Evolutionary conservation across 23 tunicate genomes (phyloP), one percentile per base, ranked within the genome.

Genomic region (Clavelina lepadiformis): DNA sequence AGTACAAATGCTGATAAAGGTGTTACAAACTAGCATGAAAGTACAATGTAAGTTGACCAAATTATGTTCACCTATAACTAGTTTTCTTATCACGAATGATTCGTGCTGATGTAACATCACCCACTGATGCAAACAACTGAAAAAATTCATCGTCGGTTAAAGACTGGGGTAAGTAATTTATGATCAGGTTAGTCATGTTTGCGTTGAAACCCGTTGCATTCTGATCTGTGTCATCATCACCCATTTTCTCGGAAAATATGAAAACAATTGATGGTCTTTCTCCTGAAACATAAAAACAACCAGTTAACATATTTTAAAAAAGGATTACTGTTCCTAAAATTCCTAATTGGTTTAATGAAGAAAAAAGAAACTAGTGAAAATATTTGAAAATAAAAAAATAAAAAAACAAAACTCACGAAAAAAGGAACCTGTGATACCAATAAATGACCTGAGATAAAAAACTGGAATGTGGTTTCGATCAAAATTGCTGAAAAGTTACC

Each of bases 81-180:
- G 86, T 70, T 8, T 49, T 7, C 62, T 67, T 71, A 28, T 91
- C 91, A 21, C 98, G 77, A 36, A 91, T 91, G 24, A 91, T 83
- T 46, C 98, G 57, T 19, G 98, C 84, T 55, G 91, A 72, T 11
- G 66, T 69, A 4, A 91, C 85, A 1, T 50, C 38, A 2, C 98
- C 98, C 23, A 91, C 61, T 21, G 59, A 33, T 5, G 63, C 37
- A 59, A 91, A 91, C 1, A 91, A 28, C 36, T 71, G 67, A 69
- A 63, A 64, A 41, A 91, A 91, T 50, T 91, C 93, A 7, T 78
- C 50, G 51, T 91, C 98, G 3, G 86, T 75, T 15, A 91, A 41
- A 44, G 70, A 38, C 62, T 93, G 98, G 20, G 98, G 98, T 31
- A 93, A 71, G 55, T 93, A 93, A 58, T 93, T 93, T 28, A 93